Conservation (phyloP, 2,797 vertebrate species). For the Melanotaenia pygmaea region DNA sequence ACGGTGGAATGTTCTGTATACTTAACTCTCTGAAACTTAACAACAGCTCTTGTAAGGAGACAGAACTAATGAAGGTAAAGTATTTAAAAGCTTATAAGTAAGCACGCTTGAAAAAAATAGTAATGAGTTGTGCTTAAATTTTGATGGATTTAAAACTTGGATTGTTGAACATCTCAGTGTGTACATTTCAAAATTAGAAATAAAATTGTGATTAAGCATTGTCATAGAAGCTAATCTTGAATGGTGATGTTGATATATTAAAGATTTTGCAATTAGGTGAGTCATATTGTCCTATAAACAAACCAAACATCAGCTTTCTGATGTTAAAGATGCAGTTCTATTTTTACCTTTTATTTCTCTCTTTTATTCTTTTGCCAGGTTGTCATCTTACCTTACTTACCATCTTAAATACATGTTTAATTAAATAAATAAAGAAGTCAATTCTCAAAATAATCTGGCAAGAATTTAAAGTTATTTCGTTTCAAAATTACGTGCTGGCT, state of each 20-base stretch:
- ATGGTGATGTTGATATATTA: conserved; percentile 1
- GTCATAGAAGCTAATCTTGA: background rate
- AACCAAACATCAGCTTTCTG: background rate
- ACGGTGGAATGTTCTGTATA: conserved; percentile 21
- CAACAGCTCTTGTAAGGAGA: conserved; percentile 9
- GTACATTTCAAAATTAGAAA: conserved; percentile 5
- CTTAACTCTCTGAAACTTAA: conserved; percentile 18
- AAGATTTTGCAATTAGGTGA: background rate
- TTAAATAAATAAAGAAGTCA: background rate
- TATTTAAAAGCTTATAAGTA: conserved; percentile 3
- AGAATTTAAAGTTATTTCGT: background rate
- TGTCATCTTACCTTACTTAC: no score
- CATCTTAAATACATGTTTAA: no score
- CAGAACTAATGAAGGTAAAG: background rate
- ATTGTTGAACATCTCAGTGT: background rate
- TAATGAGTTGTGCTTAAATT: background rate
- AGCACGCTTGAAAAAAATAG: background rate
- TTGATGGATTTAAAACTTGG: background rate
- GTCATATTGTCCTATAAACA: background rate
- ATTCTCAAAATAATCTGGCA: background rate
- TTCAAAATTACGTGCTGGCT: background rate
- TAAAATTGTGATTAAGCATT: background rate
- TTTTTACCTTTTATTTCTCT: no score
- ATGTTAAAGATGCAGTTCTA: no score
- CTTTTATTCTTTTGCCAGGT: no score